Evolutionary conservation across 2,113 vertebrate species (phyloP), one percentile per base, ranked within the genome.

Genomic region (Tetrax tetrax): DNA sequence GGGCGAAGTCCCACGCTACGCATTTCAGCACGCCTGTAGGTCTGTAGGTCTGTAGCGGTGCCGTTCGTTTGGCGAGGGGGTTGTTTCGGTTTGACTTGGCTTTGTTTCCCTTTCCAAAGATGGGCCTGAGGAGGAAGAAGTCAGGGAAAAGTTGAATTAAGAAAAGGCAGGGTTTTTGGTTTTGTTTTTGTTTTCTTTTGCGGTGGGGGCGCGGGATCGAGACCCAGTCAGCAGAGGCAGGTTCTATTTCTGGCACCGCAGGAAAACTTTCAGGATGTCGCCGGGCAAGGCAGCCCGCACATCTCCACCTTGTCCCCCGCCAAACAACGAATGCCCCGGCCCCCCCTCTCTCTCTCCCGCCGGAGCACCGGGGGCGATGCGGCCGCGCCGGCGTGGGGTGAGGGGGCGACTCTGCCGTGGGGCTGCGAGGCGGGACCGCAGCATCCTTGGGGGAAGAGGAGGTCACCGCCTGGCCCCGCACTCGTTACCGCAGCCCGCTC

Each of bases 201-300:
- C 53, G 23, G 94, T 89, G 83, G 66, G 79, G 69, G 79, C 18
- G 29, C 83, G 47, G 66, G 76, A 76, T 15, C 10, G 27, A 33
- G 57, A 96, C 41, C 41, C 41, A 43, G 75, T 71, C 95, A 95
- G 92, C 92, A 96, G 89, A 48, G 4, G 12, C 81, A 75, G 81
- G 63, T 93, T 96, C 91, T 96, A 83, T 94, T 95, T 83, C 69
- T 94, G 95, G 95, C 86, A 92, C 77, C 72, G 33, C 86, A 81
- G 86, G 69, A 87, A 91, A 94, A 94, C 93, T 95, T 96, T 80
- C 69, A 27, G 74, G 25, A 64, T 61, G 90, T 57, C 24, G 14
- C 75, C 3, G 84, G 59, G 70, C 83, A 90, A 19, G 28, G 80
- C 53, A 31, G 74, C 48, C 59, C 83, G 29, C 76, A 43, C 82